Evolutionary conservation across 2,113 vertebrate species (phyloP), one percentile per base, ranked within the genome.

Genomic region (Psittacara wagleri): DNA sequence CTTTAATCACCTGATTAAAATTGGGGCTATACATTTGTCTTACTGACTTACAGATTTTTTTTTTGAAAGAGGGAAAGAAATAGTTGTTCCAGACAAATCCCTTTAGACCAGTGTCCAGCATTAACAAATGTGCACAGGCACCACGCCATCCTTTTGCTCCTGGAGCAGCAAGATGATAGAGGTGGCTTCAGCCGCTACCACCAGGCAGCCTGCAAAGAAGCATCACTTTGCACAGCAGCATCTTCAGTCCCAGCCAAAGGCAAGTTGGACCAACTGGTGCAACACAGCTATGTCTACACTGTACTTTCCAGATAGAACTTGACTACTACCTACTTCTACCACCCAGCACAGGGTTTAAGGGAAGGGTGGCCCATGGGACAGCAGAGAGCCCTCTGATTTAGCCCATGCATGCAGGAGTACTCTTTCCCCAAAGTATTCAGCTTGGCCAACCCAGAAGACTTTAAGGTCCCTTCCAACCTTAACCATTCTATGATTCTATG

Each of bases 301-400:
- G 12, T 4, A 68, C 28, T 23, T 13, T 44, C 74, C 57, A 64
- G 23, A 43, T 31, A 69, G 51, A 77, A 61, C 52, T 29, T 12
- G 3, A 19, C 0, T 0, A 29, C 25, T 20, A 10, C 22, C 29
- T 59, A 15, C 27, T n/a, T 33, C 13, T 48, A 13, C 13, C 37
- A 67, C 6, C 29, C 24, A 37, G 31, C 11, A 28, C 1, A 7
- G 9, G 22, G 17, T 46, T 17, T 70, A 29, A 68, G 44, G 16
- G 24, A 67, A 67, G 12, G 24, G 7, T 12, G 13, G 28, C 7
- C 24, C 11, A 4, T 11, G 15, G 11, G 25, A 52, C 20, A 69
- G 39, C 44, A 81, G 55, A 27, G 5, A 69, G 13, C 23, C 54
- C 20, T 33, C 28, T 9, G 2, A 51, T 55, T 77, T 54, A 74